Conservation (phyloP, 2,113 vertebrate species). For the Notarius quadriscutis region DNA sequence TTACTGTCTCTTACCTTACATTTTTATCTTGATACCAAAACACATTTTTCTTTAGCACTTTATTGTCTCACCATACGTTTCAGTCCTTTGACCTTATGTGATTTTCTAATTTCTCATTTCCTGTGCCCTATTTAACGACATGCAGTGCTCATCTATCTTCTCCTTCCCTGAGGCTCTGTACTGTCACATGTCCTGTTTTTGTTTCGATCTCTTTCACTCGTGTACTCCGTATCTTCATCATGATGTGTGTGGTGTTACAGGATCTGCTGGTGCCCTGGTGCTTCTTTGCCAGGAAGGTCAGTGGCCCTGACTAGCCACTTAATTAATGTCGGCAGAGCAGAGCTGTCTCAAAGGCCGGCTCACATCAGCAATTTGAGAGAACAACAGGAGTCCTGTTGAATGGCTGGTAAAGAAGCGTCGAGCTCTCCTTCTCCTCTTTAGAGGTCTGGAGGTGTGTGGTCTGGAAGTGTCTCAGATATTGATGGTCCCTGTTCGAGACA, state of each 20-base stretch:
- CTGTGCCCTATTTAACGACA: neutral
- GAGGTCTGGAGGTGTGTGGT: slow-evolving; percentile 55
- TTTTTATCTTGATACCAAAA: neutral
- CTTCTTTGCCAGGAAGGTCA: slow-evolving; percentile 54
- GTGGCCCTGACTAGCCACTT: slow-evolving; percentile 50
- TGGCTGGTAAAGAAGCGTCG: slow-evolving; percentile 66
- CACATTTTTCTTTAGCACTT: neutral
- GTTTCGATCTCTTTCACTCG: slow-evolving; percentile 10
- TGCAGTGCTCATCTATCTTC: slow-evolving; percentile 21
- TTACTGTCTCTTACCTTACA: neutral
- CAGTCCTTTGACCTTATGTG: neutral
- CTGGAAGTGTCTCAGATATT: slow-evolving; percentile 58
- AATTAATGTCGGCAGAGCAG: slow-evolving; percentile 67
- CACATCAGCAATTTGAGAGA: slow-evolving; percentile 56
- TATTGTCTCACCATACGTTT: neutral
- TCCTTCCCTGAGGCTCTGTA: neutral
- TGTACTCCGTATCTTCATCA: slow-evolving; percentile 42
- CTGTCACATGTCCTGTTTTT: slow-evolving; percentile 8
- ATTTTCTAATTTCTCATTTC: slow-evolving; percentile 18
- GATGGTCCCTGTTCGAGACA: slow-evolving; percentile 20
- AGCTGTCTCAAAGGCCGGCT: slow-evolving; percentile 59
- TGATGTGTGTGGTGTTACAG: slow-evolving; percentile 41
- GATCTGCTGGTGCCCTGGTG: slow-evolving; percentile 61
- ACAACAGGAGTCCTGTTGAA: slow-evolving; percentile 64
- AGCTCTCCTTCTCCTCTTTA: slow-evolving; percentile 56